A percentile compares a stretch with the other conserved stretches of the same genome.
These are phyloP conservation scores for Epinephelus coioides DNA, from an alignment of 2,797 vertebrate species.

Conservation along the genomic window DNA sequence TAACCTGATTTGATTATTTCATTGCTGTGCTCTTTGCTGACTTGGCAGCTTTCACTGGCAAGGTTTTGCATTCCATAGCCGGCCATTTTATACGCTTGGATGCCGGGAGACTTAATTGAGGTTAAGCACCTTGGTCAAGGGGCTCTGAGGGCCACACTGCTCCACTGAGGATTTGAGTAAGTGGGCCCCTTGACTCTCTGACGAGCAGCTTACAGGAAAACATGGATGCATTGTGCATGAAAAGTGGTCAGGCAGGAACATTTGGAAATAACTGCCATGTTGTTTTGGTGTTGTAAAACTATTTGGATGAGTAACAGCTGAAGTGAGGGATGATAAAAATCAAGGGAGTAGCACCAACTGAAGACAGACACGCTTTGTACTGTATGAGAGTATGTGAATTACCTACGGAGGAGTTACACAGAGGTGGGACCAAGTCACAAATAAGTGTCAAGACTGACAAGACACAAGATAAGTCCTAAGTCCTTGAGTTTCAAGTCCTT, in stretches of 20 bases:
- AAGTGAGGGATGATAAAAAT: not conserved
- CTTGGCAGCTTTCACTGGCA: conserved; percentile 29
- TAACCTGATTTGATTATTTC: conserved; percentile 47
- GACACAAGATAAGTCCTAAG: no score
- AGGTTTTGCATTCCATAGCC: conserved; percentile 44
- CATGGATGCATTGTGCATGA: not conserved
- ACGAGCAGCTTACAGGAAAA: conserved; percentile 4
- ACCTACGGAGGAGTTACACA: no score
- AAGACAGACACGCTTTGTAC: not conserved
- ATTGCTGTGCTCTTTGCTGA: conserved; percentile 48
- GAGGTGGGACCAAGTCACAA: no score
- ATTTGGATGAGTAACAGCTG: not conserved
- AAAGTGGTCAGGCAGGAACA: not conserved
- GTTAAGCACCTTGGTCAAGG: conserved; percentile 68
- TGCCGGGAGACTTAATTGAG: conserved; percentile 58
- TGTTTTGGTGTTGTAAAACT: not conserved
- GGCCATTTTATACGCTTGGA: conserved; percentile 37
- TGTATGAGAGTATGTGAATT: not conserved
- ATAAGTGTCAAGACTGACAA: no score
- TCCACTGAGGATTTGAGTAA: conserved; percentile 43
- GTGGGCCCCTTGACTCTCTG: conserved; percentile 34
- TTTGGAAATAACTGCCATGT: not conserved
- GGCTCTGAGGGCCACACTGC: conserved; percentile 45
- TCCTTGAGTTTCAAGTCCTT: no score
- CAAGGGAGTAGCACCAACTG: not conserved